Evolutionary conservation across 1,140 invertebrate species (phyloP), one percentile per base, ranked within the genome.

Genomic region (Danaus plexippus): DNA sequence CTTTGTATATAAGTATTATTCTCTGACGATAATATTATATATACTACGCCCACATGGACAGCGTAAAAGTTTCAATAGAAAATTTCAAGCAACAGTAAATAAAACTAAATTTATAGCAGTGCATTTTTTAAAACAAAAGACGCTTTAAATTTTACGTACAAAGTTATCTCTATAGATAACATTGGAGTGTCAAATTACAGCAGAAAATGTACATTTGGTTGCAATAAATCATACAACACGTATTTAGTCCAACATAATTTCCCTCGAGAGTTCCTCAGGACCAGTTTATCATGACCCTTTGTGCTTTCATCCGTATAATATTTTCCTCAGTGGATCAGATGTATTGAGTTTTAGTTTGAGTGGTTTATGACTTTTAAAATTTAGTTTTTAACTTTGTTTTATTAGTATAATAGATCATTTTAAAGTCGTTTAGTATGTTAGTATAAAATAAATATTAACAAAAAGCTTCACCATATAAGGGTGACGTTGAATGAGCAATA

Each of bases 211-310:
- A 47, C 46, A 49, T 59, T 57, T 43, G 59, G 63, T 54, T 55
- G 48, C 56, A 11, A 59, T 65, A 65, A 59, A 62, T 66, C 59
- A 61, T 52, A 40, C 53, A 9, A 43, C 48, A 60, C 49, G 53
- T 52, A 61, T 61, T 61, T 61, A 61, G 59, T 42, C 48, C 13
- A 48, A 56, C 59, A 61, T 61, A 61, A 61, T 61, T 61, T 61
- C 59, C 59, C 59, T 48, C 42, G 54, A 49, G 59, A 12, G 12
- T 43, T 45, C 47, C 45, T 32, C 53, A 9, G 44, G 44, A 18
- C 59, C 59, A 61, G 54, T 56, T 44, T 56, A 55, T 47, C 41
- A 45, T 18, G 59, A 48, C 22, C 59, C 50, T 47, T 56, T 45
- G 59, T 61, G 49, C 52, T 50, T 51, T 45, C 52, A 52, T 52